A percentile compares a stretch with the other conserved stretches of the same genome.
Conservation (phyloP, 2,113 vertebrate species). For the Nicator chloris region DNA sequence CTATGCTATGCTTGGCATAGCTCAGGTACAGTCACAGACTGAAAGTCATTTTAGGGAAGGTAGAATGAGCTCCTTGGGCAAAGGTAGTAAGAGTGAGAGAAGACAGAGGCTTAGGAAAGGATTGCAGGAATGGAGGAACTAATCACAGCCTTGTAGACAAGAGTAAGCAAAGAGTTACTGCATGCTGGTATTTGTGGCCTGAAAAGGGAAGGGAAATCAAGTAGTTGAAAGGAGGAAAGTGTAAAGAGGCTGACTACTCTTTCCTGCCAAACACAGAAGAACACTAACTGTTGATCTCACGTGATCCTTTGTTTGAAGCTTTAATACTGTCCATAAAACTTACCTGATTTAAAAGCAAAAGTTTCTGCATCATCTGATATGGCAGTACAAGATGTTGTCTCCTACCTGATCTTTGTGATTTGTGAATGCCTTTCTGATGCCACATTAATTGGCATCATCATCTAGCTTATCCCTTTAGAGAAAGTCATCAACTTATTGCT, state of each 20-base stretch:
- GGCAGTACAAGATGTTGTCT: neutral
- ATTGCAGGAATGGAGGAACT: neutral
- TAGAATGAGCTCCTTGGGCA: neutral
- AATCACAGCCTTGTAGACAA: neutral
- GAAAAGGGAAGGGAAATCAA: neutral
- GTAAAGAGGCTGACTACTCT: neutral
- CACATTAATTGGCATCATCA: neutral
- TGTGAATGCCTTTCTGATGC: neutral
- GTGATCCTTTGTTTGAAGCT: neutral
- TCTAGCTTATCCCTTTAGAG: neutral
- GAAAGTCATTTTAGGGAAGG: neutral
- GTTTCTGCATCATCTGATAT: neutral
- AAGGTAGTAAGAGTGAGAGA: neutral
- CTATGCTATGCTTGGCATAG: neutral
- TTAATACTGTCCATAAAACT: neutral
- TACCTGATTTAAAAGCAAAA: neutral
- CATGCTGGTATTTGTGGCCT: neutral
- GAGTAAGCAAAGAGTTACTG: neutral
- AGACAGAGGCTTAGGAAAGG: neutral
- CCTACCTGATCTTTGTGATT: neutral
- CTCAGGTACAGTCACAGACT: neutral
- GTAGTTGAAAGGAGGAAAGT: neutral
- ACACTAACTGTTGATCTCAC: neutral
- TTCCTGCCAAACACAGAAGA: neutral
- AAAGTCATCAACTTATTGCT: neutral